A percentile compares a stretch with the other conserved stretches of the same genome.
Conservation (phyloP, 2,797 vertebrate species). For the Enteromius unitaeniatus region DNA sequence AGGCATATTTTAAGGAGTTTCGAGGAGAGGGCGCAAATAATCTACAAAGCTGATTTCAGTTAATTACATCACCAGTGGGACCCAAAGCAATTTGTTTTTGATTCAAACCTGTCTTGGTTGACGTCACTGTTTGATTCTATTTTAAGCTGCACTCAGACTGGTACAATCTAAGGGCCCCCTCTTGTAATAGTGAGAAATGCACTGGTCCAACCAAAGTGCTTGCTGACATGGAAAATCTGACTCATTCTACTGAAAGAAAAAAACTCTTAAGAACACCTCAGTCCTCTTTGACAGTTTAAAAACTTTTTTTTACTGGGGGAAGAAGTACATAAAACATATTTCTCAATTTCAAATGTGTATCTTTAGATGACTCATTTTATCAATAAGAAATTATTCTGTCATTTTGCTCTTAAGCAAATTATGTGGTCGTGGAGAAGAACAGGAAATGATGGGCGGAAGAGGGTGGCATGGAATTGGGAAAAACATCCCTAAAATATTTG, state of each 20-base stretch:
- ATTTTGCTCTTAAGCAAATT: neutral
- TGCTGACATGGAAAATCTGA: conserved; percentile 79
- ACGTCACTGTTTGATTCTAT: conserved; percentile 53
- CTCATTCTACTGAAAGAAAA: conserved; percentile 71
- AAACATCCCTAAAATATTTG: neutral
- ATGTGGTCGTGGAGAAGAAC: neutral
- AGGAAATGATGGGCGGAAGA: conserved; percentile 3
- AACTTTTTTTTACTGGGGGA: neutral
- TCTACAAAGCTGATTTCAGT: conserved; percentile 10
- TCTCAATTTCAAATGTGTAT: neutral
- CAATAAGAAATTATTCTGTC: neutral
- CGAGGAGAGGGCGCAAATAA: conserved; percentile 6
- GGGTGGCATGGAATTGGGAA: neutral
- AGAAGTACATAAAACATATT: neutral
- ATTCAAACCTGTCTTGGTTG: conserved; percentile 37
- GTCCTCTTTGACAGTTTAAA: conserved; percentile 26
- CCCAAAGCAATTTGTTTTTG: conserved; percentile 32
- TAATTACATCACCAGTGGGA: conserved; percentile 41
- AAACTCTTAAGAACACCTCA: conserved; percentile 66
- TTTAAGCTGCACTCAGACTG: conserved; percentile 49
- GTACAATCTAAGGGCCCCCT: conserved; percentile 53
- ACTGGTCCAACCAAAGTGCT: conserved; percentile 63
- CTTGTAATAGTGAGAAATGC: conserved; percentile 66
- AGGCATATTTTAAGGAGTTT: conserved; percentile 30
- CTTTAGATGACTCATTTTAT: neutral